These are phyloP conservation scores for Scomber scombrus DNA, from an alignment of 2,113 vertebrate species.

Conservation along the genomic window DNA sequence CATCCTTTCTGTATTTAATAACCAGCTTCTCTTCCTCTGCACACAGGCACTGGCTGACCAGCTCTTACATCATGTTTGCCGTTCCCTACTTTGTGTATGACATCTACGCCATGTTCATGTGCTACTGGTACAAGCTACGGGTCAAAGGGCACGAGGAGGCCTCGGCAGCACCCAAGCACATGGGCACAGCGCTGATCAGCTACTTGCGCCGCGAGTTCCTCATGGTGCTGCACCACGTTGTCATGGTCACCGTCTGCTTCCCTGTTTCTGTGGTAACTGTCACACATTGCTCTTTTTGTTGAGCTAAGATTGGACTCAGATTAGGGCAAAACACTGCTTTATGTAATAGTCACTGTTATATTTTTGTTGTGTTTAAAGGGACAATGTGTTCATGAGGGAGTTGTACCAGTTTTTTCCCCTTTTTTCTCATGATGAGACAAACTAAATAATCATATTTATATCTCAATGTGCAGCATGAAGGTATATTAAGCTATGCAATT, in stretches of 20 bases:
- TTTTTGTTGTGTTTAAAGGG: background rate
- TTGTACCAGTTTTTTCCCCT: background rate
- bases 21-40: background rate
- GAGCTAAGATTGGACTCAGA: constrained; percentile 6
- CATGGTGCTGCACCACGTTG: constrained; percentile 93
- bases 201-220: constrained; percentile 92
- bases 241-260: constrained; percentile 94
- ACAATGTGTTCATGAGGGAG: background rate
- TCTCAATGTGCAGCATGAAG: too few species aligned
- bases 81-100: constrained; percentile 95
- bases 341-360: background rate
- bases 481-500: background rate
- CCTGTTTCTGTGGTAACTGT: constrained; percentile 92
- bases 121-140: constrained; percentile 91
- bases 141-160: constrained; percentile 90
- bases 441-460: background rate
- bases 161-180: constrained; percentile 64
- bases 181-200: constrained; percentile 81
- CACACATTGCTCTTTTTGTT: constrained; percentile 40
- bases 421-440: background rate
- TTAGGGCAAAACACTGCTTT: background rate
- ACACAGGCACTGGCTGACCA: constrained; percentile 91
- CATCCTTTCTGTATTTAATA: background rate
- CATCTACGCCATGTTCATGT: constrained; percentile 95
- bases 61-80: constrained; percentile 91